Percentiles rank a stretch among this genome's conserved stretches.
phyloP scores from a whole-genome alignment of 23 tunicate species.

The Oikopleura dioica region DNA sequence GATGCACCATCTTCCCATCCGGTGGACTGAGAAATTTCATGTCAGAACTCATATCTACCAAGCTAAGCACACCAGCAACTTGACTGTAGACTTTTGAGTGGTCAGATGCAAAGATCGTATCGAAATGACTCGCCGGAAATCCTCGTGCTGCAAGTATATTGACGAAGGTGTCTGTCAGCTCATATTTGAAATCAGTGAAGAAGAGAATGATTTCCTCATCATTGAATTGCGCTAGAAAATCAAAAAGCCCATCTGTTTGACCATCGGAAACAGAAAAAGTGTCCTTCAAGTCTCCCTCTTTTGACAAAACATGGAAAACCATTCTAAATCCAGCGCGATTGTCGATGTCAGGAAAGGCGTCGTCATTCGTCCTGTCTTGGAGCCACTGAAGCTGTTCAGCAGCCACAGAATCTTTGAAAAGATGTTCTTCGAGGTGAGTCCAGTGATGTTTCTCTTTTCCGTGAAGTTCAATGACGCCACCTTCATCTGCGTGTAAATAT shows the following conservation, averaged over 20 bases:
- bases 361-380: too few species aligned
- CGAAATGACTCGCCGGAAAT: too few species aligned
- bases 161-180: not conserved
- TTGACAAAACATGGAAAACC: not conserved
- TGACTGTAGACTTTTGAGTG: too few species aligned
- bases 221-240: not conserved
- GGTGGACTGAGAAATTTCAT: too few species aligned
- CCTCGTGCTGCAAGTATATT: too few species aligned
- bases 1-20: not conserved
- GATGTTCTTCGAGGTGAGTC: not conserved
- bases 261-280: not conserved
- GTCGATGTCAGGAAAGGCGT: too few species aligned
- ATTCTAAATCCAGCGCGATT: too few species aligned
- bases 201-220: not conserved
- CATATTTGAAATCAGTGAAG: not conserved
- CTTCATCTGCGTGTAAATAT: not conserved
- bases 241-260: too few species aligned
- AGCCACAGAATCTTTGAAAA: not conserved
- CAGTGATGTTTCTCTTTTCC: conserved; percentile 10
- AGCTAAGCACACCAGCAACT: too few species aligned
- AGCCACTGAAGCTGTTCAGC: not conserved
- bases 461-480: not conserved
- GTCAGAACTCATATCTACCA: too few species aligned
- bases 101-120: too few species aligned
- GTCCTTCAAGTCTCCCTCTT: not conserved